A percentile compares a stretch with the other conserved stretches of the same genome.
These are phyloP conservation scores for Eilema sororculum DNA, from an alignment of 2,888 invertebrate genomes.

Conservation along the genomic window DNA sequence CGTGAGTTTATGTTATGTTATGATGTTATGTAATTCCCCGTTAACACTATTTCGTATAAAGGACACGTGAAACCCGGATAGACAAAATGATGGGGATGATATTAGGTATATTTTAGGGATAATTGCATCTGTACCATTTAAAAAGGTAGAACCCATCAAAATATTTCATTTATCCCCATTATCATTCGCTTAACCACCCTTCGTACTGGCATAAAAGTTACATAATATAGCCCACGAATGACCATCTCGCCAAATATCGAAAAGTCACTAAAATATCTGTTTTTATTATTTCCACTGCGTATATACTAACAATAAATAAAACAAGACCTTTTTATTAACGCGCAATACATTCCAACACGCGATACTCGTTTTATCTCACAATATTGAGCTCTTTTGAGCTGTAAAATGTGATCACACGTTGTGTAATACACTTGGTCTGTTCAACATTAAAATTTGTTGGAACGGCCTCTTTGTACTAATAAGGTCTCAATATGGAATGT, in stretches of 20 bases:
- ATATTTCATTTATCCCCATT: too few relatives aligned
- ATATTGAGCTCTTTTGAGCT: not conserved
- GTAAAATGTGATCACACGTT: not conserved
- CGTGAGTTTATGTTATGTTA: too few relatives aligned
- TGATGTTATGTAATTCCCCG: too few relatives aligned
- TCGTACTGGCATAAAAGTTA: conserved; percentile 1
- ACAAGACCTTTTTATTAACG: conserved; percentile 4
- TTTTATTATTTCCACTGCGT: conserved; percentile 2
- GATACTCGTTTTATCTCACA: not conserved
- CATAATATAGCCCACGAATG: not conserved
- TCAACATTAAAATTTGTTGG: not conserved
- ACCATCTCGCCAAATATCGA: conserved; percentile 1
- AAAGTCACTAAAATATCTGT: not conserved
- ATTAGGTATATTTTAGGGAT: too few relatives aligned
- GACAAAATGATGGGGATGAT: too few relatives aligned
- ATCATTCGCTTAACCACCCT: not conserved
- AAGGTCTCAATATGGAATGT: not conserved
- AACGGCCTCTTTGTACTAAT: not conserved
- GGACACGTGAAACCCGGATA: too few relatives aligned
- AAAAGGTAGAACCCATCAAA: too few relatives aligned
- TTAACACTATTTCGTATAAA: too few relatives aligned
- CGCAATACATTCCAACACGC: not conserved
- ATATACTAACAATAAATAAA: conserved; percentile 4
- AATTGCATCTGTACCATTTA: too few relatives aligned
- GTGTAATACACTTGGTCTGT: not conserved